Conservation (phyloP, 2,797 vertebrate genomes). For the Lepilemur septentrionalis region DNA sequence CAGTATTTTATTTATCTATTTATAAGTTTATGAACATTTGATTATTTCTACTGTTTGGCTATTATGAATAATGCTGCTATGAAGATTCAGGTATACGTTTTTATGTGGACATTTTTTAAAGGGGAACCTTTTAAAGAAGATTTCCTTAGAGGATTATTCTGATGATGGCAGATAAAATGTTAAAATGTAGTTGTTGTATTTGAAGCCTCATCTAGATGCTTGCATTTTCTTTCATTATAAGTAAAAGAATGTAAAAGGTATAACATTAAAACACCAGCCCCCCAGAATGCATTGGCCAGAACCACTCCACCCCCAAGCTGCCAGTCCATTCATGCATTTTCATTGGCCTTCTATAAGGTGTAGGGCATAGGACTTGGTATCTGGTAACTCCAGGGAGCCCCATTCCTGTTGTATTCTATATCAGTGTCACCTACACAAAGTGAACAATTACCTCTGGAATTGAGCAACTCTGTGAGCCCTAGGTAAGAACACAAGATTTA, state of each 20-base stretch:
- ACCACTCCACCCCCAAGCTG: background rate
- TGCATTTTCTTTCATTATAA: background rate
- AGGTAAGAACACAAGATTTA: background rate
- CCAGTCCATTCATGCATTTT: background rate
- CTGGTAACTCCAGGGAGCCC: background rate
- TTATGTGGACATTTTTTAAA: background rate
- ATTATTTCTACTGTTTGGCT: background rate
- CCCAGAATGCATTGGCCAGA: background rate
- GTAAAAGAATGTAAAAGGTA: background rate
- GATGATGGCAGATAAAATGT: background rate
- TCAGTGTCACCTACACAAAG: background rate
- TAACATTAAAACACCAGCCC: background rate
- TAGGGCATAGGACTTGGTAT: background rate
- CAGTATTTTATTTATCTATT: background rate
- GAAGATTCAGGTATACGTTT: background rate
- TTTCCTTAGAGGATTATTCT: background rate
- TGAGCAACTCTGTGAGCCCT: background rate
- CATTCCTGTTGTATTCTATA: background rate
- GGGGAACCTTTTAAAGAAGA: background rate
- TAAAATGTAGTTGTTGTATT: background rate
- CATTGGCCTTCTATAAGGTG: background rate
- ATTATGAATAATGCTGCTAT: background rate
- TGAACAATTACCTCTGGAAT: background rate
- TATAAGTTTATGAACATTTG: background rate
- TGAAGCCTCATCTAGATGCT: background rate